Conservation (phyloP, 2,113 vertebrate genomes). For the Alectura lathami region DNA sequence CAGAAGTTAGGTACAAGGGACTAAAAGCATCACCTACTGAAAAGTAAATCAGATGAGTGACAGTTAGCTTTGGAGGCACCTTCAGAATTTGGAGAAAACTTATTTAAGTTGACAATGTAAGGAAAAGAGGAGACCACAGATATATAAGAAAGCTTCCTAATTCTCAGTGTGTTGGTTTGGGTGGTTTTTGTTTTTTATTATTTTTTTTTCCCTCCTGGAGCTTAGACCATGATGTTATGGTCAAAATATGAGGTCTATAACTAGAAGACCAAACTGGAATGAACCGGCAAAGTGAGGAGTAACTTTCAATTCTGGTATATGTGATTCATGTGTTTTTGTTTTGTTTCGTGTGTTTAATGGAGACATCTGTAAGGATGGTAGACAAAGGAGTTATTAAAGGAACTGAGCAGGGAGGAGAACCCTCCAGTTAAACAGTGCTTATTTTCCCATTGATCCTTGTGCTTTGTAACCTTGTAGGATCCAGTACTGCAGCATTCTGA, state of each 20-base stretch:
- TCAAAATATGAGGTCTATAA: neutral
- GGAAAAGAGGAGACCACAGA: neutral
- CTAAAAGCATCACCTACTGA: neutral
- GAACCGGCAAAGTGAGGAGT: neutral
- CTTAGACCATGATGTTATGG: neutral
- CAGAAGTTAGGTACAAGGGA: neutral
- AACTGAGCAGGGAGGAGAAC: neutral
- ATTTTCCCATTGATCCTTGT: rapidly evolving
- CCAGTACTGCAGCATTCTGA: neutral
- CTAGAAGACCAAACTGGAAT: neutral
- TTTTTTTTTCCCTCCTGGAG: neutral
- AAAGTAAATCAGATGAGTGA: neutral
- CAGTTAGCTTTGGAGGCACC: neutral
- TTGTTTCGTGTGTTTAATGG: neutral
- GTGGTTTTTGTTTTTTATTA: no score
- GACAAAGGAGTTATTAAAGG: neutral
- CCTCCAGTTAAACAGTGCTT: neutral
- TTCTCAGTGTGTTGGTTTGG: no score
- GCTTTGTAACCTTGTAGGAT: neutral
- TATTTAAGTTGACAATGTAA: neutral
- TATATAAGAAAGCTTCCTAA: neutral
- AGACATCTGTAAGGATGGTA: neutral
- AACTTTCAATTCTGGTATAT: neutral
- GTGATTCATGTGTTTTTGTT: neutral
- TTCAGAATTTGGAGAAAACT: neutral